Percentiles rank a stretch among this genome's conserved stretches.
These are phyloP conservation scores for Stomatorhinus ivindoensis DNA, from an alignment of 2,113 vertebrate genomes.

Conservation along the genomic window DNA sequence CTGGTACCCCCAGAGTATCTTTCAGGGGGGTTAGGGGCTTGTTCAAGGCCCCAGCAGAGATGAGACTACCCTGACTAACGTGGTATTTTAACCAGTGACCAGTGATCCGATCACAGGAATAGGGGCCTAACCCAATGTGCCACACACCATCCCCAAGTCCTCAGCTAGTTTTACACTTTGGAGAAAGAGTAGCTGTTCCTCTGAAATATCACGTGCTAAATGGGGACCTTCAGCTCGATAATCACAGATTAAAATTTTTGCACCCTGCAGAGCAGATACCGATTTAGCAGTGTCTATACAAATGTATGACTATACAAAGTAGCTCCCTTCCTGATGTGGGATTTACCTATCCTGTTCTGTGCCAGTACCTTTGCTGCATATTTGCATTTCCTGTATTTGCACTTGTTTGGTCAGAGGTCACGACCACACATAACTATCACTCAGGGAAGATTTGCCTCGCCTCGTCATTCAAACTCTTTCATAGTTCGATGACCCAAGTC, in stretches of 20 bases:
- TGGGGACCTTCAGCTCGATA: background rate
- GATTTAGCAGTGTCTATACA: background rate
- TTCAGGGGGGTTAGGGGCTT: background rate
- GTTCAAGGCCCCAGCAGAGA: background rate
- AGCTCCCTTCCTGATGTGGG: background rate
- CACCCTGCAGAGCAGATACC: background rate
- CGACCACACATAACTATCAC: background rate
- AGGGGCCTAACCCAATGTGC: background rate
- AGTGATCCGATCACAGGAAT: background rate
- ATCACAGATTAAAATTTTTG: background rate
- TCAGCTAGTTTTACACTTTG: background rate
- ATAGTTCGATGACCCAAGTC: background rate
- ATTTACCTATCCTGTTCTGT: background rate
- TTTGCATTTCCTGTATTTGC: background rate
- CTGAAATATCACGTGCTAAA: background rate
- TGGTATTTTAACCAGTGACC: background rate
- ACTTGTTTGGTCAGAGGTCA: background rate
- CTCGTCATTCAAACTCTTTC: background rate
- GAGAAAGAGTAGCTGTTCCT: background rate
- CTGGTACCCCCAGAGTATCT: background rate
- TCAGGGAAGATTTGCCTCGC: background rate
- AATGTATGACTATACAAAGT: background rate
- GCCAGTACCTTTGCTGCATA: background rate
- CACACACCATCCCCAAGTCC: background rate
- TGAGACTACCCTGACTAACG: background rate